phyloP scores from a whole-genome alignment of 2,797 vertebrate species.

The Periophthalmus magnuspinnatus region DNA sequence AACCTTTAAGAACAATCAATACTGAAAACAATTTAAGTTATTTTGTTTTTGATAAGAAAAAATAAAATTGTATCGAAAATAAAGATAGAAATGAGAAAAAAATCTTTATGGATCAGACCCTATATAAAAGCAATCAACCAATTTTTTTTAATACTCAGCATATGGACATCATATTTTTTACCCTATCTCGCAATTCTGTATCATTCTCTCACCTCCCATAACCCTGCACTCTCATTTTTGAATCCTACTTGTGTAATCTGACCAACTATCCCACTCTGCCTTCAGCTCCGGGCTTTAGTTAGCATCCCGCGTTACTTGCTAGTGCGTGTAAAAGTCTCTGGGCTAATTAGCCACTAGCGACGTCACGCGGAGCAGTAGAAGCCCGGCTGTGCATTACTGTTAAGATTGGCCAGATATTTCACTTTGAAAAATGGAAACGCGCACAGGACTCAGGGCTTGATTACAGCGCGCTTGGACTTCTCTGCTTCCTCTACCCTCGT shows the following conservation, averaged over 20 bases:
- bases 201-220: not conserved
- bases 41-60: no score
- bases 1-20: no score
- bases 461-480: constrained; percentile 62
- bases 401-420: constrained; percentile 8
- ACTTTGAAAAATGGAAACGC: constrained; percentile 58
- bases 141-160: no score
- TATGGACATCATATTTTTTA: no score
- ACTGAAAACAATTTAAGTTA: no score
- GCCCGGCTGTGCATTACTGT: constrained; percentile 43
- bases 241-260: not conserved
- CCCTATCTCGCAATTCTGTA: not conserved
- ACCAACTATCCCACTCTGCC: not conserved
- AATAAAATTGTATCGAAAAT: no score
- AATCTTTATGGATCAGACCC: no score
- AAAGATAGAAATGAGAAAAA: no score
- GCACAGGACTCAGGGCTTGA: constrained; percentile 69
- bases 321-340: not conserved
- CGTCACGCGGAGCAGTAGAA: not conserved
- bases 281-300: not conserved
- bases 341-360: constrained; percentile 9
- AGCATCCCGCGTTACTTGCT: not conserved
- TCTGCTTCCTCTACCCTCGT: constrained; percentile 68
- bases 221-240: not conserved
- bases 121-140: no score